Evolutionary conservation across 2,888 invertebrate genomes (phyloP).

Genomic region (Venusia cambrica): DNA sequence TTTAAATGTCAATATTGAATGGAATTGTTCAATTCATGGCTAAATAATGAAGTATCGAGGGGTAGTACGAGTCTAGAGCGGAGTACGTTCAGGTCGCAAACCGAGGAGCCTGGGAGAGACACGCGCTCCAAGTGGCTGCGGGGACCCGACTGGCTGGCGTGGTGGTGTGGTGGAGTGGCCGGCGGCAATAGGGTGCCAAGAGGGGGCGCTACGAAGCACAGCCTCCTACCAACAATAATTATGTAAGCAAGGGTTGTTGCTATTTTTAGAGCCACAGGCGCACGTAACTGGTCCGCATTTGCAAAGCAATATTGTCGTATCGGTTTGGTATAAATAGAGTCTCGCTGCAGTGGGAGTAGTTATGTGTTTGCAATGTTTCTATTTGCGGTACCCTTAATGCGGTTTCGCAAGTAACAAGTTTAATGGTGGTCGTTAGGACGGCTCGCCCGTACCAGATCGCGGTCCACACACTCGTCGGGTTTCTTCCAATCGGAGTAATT

Average conservation of each 20-base stretch:
- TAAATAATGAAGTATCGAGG: constrained; percentile 2
- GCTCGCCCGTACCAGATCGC: constrained; percentile 30
- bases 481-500: constrained; percentile 36
- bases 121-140: constrained; percentile 41
- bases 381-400: constrained; percentile 55
- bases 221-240: constrained; percentile 72
- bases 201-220: constrained; percentile 53
- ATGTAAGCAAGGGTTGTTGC: constrained; percentile 61
- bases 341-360: constrained; percentile 39
- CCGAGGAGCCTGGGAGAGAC: constrained; percentile 29
- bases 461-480: constrained; percentile 32
- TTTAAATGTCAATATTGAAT: constrained; percentile 1
- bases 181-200: constrained; percentile 28
- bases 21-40: constrained; percentile 3
- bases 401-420: constrained; percentile 55
- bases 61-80: constrained; percentile 27
- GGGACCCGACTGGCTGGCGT: constrained; percentile 48
- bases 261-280: constrained; percentile 59
- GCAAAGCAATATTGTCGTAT: constrained; percentile 40
- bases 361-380: constrained; percentile 49
- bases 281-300: constrained; percentile 51
- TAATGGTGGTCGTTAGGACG: constrained; percentile 31
- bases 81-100: constrained; percentile 34
- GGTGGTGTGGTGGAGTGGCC: constrained; percentile 14
- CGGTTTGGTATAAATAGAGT: constrained; percentile 46